Conservation (phyloP, 1,140 invertebrate genomes). For the Nebria ingens region DNA sequence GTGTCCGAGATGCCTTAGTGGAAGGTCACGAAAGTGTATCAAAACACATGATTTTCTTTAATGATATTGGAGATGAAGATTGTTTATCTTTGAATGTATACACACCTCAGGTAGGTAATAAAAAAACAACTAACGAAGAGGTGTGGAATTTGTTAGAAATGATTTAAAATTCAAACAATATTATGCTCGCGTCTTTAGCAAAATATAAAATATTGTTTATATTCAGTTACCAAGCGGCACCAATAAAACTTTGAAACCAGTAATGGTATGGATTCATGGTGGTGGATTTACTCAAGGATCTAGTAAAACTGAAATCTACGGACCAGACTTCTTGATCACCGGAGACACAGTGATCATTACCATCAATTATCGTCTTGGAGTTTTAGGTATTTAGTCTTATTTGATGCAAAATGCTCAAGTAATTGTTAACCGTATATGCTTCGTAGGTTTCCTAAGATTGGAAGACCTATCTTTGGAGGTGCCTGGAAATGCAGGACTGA, state of each 20-base stretch:
- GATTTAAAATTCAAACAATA: too few relatives aligned
- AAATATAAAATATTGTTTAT: too few relatives aligned
- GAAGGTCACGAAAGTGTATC: constrained; percentile 25
- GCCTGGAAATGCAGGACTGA: constrained; percentile 50
- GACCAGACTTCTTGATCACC: constrained; percentile 45
- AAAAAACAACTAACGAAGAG: too few relatives aligned
- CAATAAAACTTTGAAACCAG: constrained; percentile 26
- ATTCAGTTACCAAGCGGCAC: background rate
- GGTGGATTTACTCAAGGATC: constrained; percentile 40
- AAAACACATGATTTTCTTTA: constrained; percentile 1
- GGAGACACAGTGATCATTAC: constrained; percentile 54
- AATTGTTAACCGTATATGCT: background rate
- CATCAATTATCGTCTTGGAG: constrained; percentile 56
- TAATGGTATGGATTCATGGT: constrained; percentile 44
- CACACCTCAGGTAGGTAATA: constrained; percentile 27
- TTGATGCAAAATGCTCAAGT: too few relatives aligned
- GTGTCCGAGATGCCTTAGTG: constrained; percentile 28
- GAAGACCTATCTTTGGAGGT: constrained; percentile 26
- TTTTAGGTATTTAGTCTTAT: background rate
- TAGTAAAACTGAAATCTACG: constrained; percentile 34
- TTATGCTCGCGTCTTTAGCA: too few relatives aligned
- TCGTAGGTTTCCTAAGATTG: constrained; percentile 41
- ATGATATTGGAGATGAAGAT: constrained; percentile 36
- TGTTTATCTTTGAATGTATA: constrained; percentile 31
- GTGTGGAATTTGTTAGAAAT: too few relatives aligned